Base-by-base conservation (phyloP, 2,113 vertebrate genomes). In the Noturus placidus region DNA sequence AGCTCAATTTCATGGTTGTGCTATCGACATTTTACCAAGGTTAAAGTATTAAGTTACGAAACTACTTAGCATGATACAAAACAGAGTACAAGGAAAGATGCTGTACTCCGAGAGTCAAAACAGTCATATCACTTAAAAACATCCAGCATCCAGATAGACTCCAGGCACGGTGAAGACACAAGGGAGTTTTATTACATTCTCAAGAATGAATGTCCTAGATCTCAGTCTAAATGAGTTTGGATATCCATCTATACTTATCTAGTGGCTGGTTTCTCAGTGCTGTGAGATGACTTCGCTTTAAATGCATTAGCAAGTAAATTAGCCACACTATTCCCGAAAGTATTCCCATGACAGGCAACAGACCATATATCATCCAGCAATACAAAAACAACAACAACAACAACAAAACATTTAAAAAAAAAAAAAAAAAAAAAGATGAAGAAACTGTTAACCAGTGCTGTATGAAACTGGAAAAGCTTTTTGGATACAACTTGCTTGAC, bases 221-320 rank as follows among this genome's bases (percentile, higher is more conserved):
- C 42, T 54, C 27, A 14, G 25, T n/a, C 56, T 38, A 50, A 78
- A 78, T 63, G 57, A 30, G 19, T 50, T 33, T 19, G 13, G 85
- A 65, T 61, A 79, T 78, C n/a, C 4, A 25, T 79, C 74, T 65
- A 42, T 52, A 57, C 20, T n/a, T 35, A 50, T 38, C 57, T 50
- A 11, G 30, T 50, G 56, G 56, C 72, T 77, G 70, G 27, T n/a
- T 25, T 85, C 35, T 59, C 56, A 63, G 42, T 25, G 56, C 25
- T 63, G 25, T 42, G 84, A 86, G 84, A 86, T 25, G 54, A 20
- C 30, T 17, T 56, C 11, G 56, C 72, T 78, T 20, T 63, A 79
- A 79, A 67, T 35, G 59, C 27, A 79, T 86, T 86, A 79, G 85
- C 85, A 57, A 77, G 85, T 86, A 52, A 77, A 86, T 79, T 86